phyloP scores from a whole-genome alignment of 2,888 invertebrate species.

The Rugalucina vietnamica region DNA sequence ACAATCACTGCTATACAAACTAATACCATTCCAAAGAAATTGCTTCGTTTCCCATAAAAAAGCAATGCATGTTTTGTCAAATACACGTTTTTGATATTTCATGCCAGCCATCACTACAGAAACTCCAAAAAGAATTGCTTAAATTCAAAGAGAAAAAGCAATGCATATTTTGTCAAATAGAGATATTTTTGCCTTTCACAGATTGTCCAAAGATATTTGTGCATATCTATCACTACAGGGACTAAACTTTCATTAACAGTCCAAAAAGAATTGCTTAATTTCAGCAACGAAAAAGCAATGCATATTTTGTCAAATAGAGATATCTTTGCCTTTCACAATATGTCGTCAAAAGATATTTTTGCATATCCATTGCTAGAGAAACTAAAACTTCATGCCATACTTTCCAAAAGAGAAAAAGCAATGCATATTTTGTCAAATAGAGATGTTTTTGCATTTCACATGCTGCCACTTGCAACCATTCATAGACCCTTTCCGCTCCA shows the following conservation, averaged over 20 bases:
- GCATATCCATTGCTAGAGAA: no score
- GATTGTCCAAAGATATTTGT: no score
- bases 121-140: no score
- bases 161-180: slow-evolving; percentile 9
- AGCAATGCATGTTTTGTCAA: neutral
- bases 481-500: neutral
- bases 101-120: no score
- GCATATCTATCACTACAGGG: no score
- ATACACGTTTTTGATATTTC: neutral
- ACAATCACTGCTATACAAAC: no score
- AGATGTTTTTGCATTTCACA: neutral
- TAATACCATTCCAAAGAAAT: no score
- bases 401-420: neutral
- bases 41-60: no score
- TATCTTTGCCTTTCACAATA: neutral
- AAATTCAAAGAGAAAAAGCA: no score
- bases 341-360: neutral
- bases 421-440: slow-evolving; percentile 13
- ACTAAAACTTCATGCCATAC: neutral
- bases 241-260: no score
- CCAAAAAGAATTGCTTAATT: no score
- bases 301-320: neutral
- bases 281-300: no score
- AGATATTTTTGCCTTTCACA: neutral
- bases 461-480: neutral